Base-by-base conservation (phyloP, 2,797 vertebrate genomes). In the Varecia variegata region DNA sequence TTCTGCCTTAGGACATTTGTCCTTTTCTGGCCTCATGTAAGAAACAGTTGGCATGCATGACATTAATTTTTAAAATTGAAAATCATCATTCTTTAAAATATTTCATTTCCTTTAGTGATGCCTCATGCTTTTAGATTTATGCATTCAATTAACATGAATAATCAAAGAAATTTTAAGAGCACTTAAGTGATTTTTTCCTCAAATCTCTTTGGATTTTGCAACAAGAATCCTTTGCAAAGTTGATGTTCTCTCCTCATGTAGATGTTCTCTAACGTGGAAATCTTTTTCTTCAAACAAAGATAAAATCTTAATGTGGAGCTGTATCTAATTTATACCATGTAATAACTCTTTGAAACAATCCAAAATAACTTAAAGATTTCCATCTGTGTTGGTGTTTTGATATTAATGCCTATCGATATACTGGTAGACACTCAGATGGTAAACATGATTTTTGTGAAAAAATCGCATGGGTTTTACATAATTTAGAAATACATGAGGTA, bases 101-200 rank as follows among this genome's bases (percentile, higher is more conserved):
- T 62, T 76, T 80, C 56, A 95, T 93, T 92, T 77, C 52, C 9
- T 86, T 87, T 80, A 84, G 54, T 56, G 73, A 77, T 88, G 23
- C 30, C 18, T 54, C 23, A 13, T 93, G 74, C 38, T 88, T 95
- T 96, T 68, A 93, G 58, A 97, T 96, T 96, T 95, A 97, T 96
- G 79, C 65, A 89, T 95, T 95, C 92, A 94, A 95, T 97, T 97
- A 94, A 73, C 47, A 62, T 87, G 74, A 88, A 88, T 76, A 87
- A 92, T 96, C 91, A 96, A 96, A 71, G 30, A 81, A 90, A 38
- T 97, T 93, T 88, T 79, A 88, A 88, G 79, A 92, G 52, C 18
- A 6, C 30, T 70, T 82, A 74, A 90, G 50, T 65, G 11, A 70
- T 73, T 76, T 95, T 93, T 93, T 86, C 52, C 14, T 30, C 30